Base-by-base conservation (phyloP, 2,113 vertebrate species). In the Strigops habroptila region DNA sequence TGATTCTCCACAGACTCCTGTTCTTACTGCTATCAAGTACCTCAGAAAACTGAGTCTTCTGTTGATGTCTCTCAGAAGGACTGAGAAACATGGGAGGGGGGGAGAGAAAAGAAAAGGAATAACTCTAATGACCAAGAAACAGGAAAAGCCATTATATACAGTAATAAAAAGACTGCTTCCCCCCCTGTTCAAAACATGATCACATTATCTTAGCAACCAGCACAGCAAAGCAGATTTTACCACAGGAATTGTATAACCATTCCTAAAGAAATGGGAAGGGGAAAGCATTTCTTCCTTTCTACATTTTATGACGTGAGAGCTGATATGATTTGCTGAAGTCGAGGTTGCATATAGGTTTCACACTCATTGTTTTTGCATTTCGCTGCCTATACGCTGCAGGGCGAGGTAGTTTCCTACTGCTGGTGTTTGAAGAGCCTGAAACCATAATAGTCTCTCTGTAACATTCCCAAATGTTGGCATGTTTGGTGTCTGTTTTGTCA, bases 81-180 rank as follows among this genome's bases (percentile, higher is more conserved):
- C 73, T 77, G 86, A 93, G 93, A 91, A 92, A 95, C 1, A 0
- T 73, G 77, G n/a, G 44, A 1, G 3, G 18, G 8, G 13, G 5
- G 14, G 43, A 39, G 49, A 25, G 2, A 51, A 39, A 41, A 59
- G 7, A 64, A 73, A 94, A 76, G 55, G 73, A 70, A 39, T 41
- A 90, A 87, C 55, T 75, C 43, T 78, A 91, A 92, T 46, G 86
- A 64, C 1, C 8, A 78, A 92, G 93, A 95, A 97, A 96, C 94
- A 97, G 97, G 95, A 97, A 97, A 96, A 96, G 86, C 94, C 91
- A 93, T 97, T 97, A 91, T 94, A 95, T 49, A 68, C 74, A 93
- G 93, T 37, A 91, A 96, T 94, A 96, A 96, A 96, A 94, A 90
- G 88, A 39, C 92, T 46, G 83, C 78, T 95, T 95, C 92, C 96